Evolutionary conservation across 2,888 invertebrate species (phyloP).

Genomic region (Tenthredo amoena): DNA sequence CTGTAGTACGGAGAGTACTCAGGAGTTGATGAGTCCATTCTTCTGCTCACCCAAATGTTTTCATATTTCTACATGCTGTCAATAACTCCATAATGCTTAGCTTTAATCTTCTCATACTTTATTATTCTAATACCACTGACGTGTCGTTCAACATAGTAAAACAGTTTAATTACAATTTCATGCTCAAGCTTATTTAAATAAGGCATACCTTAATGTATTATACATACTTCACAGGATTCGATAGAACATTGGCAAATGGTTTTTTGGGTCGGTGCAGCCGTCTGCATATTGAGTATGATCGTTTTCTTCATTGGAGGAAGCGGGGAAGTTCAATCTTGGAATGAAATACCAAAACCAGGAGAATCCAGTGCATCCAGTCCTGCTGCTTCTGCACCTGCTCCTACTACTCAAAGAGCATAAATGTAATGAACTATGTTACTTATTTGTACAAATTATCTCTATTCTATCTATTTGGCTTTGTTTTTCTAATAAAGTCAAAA

Average conservation of each 20-base stretch:
- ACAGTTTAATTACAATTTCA: constrained; percentile 18
- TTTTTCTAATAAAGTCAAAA: not conserved
- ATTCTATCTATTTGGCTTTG: not conserved
- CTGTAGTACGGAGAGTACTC: constrained; percentile 62
- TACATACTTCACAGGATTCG: constrained; percentile 69
- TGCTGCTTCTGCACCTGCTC: not conserved
- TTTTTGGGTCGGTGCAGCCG: constrained; percentile 74
- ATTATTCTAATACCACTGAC: constrained; percentile 1
- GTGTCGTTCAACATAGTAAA: not conserved
- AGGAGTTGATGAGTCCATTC: constrained; percentile 18
- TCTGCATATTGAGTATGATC: constrained; percentile 72
- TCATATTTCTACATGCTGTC: not conserved
- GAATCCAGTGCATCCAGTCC: constrained; percentile 14
- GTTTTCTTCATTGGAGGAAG: constrained; percentile 75
- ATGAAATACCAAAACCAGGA: constrained; percentile 62
- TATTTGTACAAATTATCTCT: not conserved
- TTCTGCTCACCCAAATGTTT: not conserved
- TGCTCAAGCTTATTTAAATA: not conserved
- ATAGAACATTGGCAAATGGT: constrained; percentile 75
- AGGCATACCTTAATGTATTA: constrained; percentile 18
- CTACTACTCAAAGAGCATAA: constrained; percentile 27
- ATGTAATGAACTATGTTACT: not conserved
- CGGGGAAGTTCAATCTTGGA: constrained; percentile 76
- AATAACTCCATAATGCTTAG: not conserved
- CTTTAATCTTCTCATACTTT: constrained; percentile 18